phyloP scores from a whole-genome alignment of 1,140 invertebrate genomes.

The Caerostris extrusa region DNA sequence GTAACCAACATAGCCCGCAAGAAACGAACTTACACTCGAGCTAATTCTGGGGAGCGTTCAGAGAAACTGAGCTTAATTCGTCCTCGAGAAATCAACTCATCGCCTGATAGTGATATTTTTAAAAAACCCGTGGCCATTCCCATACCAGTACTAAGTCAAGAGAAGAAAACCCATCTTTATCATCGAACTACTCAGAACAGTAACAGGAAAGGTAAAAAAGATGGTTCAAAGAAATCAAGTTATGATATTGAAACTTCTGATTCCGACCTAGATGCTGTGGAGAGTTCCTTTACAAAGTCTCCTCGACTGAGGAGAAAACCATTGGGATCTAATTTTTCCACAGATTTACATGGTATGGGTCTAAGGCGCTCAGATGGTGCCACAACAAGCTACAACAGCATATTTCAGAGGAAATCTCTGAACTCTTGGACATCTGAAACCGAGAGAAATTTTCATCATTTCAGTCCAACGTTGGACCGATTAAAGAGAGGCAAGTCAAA shows the following conservation, averaged over 20 bases:
- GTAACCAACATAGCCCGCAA: background rate
- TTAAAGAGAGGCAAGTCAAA: conserved; percentile 34
- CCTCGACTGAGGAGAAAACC: background rate
- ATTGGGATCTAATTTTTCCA: conserved; percentile 4
- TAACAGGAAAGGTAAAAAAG: conserved; percentile 22
- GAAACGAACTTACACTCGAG: conserved; percentile 29
- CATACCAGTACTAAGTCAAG: conserved; percentile 11
- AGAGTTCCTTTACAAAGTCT: conserved; percentile 9
- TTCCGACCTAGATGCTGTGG: conserved; percentile 57
- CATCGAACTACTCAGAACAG: conserved; percentile 24
- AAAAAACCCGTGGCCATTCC: conserved; percentile 53
- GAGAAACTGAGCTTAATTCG: conserved; percentile 46
- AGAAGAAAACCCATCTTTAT: conserved; percentile 8
- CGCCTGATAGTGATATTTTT: conserved; percentile 51
- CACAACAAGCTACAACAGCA: conserved; percentile 16
- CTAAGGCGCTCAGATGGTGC: background rate
- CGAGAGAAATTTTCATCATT: conserved; percentile 13
- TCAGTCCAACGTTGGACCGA: conserved; percentile 15
- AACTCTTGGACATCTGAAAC: conserved; percentile 33
- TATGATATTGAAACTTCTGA: conserved; percentile 69
- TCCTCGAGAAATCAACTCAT: conserved; percentile 29
- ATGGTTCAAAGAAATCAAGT: background rate
- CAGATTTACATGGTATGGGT: background rate
- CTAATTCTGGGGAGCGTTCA: conserved; percentile 14
- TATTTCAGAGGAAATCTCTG: conserved; percentile 47